phyloP scores from a whole-genome alignment of 2,113 vertebrate species.

The Cebus imitator region DNA sequence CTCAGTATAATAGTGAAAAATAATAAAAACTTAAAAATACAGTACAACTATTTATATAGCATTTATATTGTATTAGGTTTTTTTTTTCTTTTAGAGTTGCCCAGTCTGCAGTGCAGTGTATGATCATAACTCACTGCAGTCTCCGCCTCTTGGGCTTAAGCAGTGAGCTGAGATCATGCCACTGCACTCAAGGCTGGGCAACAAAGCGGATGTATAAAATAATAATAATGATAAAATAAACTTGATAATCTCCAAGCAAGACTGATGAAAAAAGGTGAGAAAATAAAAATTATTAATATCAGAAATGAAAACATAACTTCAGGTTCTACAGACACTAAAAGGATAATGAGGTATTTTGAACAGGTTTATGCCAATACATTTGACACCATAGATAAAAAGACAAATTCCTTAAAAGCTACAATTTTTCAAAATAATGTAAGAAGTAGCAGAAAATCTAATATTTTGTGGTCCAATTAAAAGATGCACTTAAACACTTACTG shows the following conservation, averaged over 20 bases:
- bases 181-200: too few relatives aligned
- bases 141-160: too few relatives aligned
- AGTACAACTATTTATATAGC: background rate
- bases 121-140: too few relatives aligned
- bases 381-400: background rate
- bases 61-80: background rate
- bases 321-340: background rate
- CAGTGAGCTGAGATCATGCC: too few relatives aligned
- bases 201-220: too few relatives aligned
- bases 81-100: too few relatives aligned
- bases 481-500: background rate
- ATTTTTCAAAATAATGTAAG: conserved; percentile 11
- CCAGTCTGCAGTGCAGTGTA: too few relatives aligned
- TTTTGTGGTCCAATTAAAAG: background rate
- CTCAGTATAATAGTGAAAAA: background rate
- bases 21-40: background rate
- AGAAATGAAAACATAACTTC: background rate
- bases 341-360: background rate
- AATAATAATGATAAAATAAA: background rate
- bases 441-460: background rate
- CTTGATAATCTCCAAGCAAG: background rate
- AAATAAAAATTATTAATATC: background rate
- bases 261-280: background rate
- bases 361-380: background rate
- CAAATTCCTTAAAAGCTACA: background rate